A percentile compares a stretch with the other conserved stretches of the same genome.
These are phyloP conservation scores for Anoplopoma fimbria DNA, from an alignment of 2,113 vertebrate species.

Conservation along the genomic window DNA sequence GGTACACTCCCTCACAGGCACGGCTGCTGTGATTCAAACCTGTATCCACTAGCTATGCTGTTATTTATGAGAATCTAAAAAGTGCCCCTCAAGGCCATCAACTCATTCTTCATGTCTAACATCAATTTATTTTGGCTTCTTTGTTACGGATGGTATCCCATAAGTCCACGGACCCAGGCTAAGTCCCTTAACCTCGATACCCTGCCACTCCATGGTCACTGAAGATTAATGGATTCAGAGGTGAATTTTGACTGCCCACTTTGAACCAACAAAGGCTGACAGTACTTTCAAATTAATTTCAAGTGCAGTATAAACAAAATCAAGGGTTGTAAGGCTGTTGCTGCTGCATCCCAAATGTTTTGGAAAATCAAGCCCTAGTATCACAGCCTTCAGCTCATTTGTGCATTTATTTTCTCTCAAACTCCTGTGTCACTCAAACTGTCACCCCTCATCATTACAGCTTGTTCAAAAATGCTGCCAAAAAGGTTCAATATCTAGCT, in stretches of 20 bases:
- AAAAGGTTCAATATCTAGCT: not conserved
- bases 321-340: not conserved
- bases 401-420: slow-evolving; percentile 1
- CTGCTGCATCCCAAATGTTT: not conserved
- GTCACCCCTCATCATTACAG: not conserved
- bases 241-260: not conserved
- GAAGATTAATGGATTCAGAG: not conserved
- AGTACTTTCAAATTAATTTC: not conserved
- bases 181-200: not conserved
- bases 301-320: not conserved
- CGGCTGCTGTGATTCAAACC: not conserved
- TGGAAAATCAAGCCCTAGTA: not conserved
- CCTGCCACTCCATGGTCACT: not conserved
- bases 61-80: not conserved
- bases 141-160: not conserved
- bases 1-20: too few species aligned
- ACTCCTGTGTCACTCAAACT: not conserved
- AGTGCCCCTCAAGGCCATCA: not conserved
- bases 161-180: not conserved
- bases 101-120: not conserved
- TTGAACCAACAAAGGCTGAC: not conserved
- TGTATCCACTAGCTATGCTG: not conserved
- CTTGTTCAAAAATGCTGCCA: not conserved
- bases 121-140: not conserved
- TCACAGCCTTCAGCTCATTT: not conserved